Percentiles rank a stretch among this genome's conserved stretches.
Evolutionary conservation across 2,797 vertebrate genomes (phyloP).

Genomic region (Odontamblyopus rebecca): DNA sequence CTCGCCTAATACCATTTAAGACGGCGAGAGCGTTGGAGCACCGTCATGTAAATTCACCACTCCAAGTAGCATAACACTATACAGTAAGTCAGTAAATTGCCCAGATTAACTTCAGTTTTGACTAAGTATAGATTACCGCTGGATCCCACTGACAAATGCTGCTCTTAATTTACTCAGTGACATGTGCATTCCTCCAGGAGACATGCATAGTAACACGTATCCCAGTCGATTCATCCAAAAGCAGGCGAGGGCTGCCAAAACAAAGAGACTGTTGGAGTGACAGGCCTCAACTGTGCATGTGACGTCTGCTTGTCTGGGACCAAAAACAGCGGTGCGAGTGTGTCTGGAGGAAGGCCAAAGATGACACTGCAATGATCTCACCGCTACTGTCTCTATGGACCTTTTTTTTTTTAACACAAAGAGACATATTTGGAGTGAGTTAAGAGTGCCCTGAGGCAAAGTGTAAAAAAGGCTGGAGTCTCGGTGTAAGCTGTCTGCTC

Average conservation of each 20-base stretch:
- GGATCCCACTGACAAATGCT: constrained; percentile 21
- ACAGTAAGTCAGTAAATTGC: constrained; percentile 6
- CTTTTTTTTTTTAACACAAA: constrained; percentile 40
- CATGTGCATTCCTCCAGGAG: constrained; percentile 43
- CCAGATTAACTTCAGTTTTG: constrained; percentile 2
- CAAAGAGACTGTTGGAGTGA: constrained; percentile 54
- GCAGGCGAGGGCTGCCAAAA: constrained; percentile 49
- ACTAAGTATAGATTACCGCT: constrained; percentile 7
- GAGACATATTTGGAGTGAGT: constrained; percentile 60
- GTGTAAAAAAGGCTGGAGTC: constrained; percentile 41
- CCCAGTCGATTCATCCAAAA: constrained; percentile 43
- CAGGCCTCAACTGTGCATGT: constrained; percentile 59
- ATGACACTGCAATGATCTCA: constrained; percentile 66
- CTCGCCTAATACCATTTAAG: constrained; percentile 37
- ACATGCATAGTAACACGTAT: constrained; percentile 40
- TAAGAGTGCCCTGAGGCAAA: constrained; percentile 54
- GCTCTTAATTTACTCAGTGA: constrained; percentile 35
- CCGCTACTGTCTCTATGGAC: constrained; percentile 50
- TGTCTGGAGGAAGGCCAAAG: constrained; percentile 66
- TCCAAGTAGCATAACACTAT: background rate
- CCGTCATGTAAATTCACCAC: constrained; percentile 14
- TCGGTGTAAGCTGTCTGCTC: constrained; percentile 1
- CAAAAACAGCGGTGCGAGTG: constrained; percentile 50
- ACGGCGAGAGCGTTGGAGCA: constrained; percentile 12
- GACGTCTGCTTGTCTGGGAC: constrained; percentile 58